Evolutionary conservation across 2,888 invertebrate genomes (phyloP).

Genomic region (Perizoma flavofasciatum): DNA sequence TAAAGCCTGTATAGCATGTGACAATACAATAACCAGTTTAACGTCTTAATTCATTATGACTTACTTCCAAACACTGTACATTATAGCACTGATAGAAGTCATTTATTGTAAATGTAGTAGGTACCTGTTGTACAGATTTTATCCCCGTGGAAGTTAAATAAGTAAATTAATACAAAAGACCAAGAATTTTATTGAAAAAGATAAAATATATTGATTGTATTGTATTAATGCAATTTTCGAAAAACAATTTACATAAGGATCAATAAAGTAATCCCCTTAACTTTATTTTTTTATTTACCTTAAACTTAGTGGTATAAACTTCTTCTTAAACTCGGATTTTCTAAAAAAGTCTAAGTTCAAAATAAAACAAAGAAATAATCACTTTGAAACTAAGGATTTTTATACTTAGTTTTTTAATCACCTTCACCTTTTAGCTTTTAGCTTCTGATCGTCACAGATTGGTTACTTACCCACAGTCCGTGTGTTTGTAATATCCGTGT

Average conservation of each 20-base stretch:
- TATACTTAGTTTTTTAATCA: no score
- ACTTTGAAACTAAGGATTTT: no score
- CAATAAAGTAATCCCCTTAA: slow-evolving; percentile 80
- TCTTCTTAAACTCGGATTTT: no score
- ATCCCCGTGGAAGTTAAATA: slow-evolving; percentile 68
- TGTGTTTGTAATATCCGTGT: no score
- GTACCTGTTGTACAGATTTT: slow-evolving; percentile 67
- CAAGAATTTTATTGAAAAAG: slow-evolving; percentile 79
- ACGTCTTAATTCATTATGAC: slow-evolving; percentile 1
- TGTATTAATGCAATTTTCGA: slow-evolving; percentile 82
- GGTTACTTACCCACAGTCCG: no score
- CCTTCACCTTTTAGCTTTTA: no score
- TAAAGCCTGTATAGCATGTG: slow-evolving; percentile 20
- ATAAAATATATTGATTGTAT: slow-evolving; percentile 76
- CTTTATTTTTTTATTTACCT: slow-evolving; percentile 45
- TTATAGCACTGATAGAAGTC: slow-evolving; percentile 56
- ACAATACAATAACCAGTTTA: slow-evolving; percentile 29
- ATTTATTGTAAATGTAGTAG: slow-evolving; percentile 65
- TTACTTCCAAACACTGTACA: slow-evolving; percentile 59
- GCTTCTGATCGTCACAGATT: no score
- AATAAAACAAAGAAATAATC: no score
- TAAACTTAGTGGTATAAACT: no score
- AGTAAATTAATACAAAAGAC: slow-evolving; percentile 71
- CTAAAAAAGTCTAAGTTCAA: no score
- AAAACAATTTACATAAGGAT: slow-evolving; percentile 82